Percentiles rank a stretch among this genome's conserved stretches.
These are phyloP conservation scores for Phyto melanocephala DNA, from an alignment of 2,888 invertebrate species.

Conservation along the genomic window DNA sequence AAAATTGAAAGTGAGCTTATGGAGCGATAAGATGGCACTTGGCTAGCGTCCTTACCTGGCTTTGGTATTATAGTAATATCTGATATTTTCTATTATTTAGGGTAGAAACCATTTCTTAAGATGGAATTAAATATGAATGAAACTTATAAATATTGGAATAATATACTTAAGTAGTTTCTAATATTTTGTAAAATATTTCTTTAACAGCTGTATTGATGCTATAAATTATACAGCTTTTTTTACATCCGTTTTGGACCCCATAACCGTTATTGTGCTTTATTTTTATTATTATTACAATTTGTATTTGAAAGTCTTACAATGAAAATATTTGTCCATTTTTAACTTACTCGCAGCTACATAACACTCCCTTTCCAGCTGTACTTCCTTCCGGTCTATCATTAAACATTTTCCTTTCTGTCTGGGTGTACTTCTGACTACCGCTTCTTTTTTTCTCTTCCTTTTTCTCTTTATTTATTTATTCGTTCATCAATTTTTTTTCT, in stretches of 20 bases:
- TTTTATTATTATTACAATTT: too few species aligned
- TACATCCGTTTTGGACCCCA: background rate
- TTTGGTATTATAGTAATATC: too few species aligned
- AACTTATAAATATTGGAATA: too few species aligned
- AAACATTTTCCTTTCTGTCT: background rate
- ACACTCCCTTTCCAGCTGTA: background rate
- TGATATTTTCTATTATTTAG: too few species aligned
- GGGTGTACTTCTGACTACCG: background rate
- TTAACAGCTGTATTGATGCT: background rate
- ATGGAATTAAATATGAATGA: too few species aligned
- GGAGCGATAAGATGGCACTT: too few species aligned
- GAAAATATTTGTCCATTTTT: background rate
- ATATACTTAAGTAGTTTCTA: too few species aligned
- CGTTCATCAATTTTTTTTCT: background rate
- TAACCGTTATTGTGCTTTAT: background rate
- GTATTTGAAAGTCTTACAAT: background rate
- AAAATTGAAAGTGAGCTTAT: too few species aligned
- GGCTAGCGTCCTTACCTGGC: too few species aligned
- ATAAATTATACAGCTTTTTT: background rate
- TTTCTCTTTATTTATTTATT: background rate
- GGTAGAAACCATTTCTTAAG: too few species aligned
- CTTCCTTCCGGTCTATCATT: slow-evolving; percentile 14
- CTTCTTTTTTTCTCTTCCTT: too few species aligned
- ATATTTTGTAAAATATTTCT: background rate
- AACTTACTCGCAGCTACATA: too few species aligned